These are phyloP conservation scores for Pocillopora meandrina DNA, from an alignment of 92 coral and sea anemone genomes.

Conservation along the genomic window DNA sequence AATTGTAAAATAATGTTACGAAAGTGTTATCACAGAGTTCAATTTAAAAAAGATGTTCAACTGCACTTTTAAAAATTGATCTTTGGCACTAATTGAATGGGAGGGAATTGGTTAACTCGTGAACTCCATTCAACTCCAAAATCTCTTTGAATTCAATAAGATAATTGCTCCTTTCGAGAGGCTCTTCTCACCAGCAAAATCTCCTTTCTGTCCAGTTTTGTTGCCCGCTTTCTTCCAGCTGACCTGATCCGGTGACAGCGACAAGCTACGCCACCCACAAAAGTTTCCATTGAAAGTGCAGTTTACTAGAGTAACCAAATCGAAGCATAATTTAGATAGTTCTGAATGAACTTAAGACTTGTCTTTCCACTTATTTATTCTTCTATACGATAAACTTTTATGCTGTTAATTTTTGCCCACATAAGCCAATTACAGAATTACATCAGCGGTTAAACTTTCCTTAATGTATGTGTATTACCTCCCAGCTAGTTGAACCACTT, in stretches of 20 bases:
- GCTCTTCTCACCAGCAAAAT: background rate
- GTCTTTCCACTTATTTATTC: background rate
- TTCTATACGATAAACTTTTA: background rate
- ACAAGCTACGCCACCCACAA: constrained; percentile 49
- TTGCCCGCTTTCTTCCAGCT: background rate
- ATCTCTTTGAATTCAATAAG: background rate
- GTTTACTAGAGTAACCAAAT: constrained; percentile 13
- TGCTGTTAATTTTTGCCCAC: too few species aligned
- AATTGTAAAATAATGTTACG: background rate
- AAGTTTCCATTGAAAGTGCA: constrained; percentile 35
- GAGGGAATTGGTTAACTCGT: too few species aligned
- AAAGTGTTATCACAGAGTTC: too few species aligned
- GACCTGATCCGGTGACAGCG: background rate
- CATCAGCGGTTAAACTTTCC: too few species aligned
- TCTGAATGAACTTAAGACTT: background rate
- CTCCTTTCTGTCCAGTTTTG: background rate
- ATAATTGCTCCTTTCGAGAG: background rate
- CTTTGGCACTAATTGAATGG: too few species aligned
- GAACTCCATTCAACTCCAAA: too few species aligned
- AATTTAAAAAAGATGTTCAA: too few species aligned
- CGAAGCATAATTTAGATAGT: background rate
- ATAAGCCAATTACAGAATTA: too few species aligned
- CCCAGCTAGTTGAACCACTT: too few species aligned
- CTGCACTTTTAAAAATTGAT: too few species aligned
- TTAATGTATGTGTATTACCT: too few species aligned